phyloP scores from a whole-genome alignment of 2,797 vertebrate genomes.

The Pseudocheirus occidentalis region DNA sequence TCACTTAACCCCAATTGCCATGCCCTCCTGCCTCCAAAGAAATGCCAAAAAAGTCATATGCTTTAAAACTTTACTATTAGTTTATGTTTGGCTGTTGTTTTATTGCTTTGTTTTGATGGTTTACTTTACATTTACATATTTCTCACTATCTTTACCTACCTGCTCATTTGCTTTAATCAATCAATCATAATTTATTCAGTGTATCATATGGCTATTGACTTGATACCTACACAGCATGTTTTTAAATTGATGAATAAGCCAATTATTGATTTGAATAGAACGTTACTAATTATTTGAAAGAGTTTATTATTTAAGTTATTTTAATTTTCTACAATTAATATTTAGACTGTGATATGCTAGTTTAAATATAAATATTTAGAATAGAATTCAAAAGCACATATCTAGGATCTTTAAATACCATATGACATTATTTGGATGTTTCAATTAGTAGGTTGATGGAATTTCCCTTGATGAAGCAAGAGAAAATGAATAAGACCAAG shows the following conservation, averaged over 20 bases:
- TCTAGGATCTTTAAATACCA: background rate
- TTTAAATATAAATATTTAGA: conserved; percentile 21
- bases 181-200: conserved; percentile 4
- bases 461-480: background rate
- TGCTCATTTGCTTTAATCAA: background rate
- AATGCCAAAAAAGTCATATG: background rate
- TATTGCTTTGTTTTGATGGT: background rate
- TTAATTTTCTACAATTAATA: background rate
- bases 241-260: too few species aligned
- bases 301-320: background rate
- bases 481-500: background rate
- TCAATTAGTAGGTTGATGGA: too few species aligned
- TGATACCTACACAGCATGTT: too few species aligned
- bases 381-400: background rate
- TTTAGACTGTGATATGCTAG: background rate
- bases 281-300: conserved; percentile 17
- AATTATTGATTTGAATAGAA: too few species aligned
- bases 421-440: too few species aligned
- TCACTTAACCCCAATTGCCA: too few species aligned
- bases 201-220: too few species aligned
- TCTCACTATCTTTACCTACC: background rate
- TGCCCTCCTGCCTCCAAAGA: too few species aligned
- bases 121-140: background rate
- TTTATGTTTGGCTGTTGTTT: background rate
- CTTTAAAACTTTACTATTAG: conserved; percentile 15